Evolutionary conservation across 2,797 vertebrate genomes (phyloP).

Genomic region (Gymnodraco acuticeps): DNA sequence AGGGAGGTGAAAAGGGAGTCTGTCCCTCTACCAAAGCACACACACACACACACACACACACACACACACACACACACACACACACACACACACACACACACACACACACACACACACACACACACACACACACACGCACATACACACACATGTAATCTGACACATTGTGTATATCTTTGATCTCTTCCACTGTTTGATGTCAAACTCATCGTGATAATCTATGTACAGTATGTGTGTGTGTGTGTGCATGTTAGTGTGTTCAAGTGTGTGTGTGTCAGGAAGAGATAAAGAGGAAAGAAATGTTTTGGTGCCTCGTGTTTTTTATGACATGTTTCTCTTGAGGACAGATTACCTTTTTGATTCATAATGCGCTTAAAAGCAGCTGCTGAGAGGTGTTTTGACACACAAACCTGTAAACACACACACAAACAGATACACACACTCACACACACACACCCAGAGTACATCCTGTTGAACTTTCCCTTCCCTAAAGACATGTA

Average conservation of each 20-base stretch:
- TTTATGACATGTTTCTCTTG: constrained; percentile 35
- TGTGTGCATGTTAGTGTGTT: not conserved
- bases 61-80: not conserved
- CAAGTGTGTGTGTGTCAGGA: not conserved
- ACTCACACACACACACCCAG: not conserved
- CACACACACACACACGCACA: constrained; percentile 5
- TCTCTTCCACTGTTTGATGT: constrained; percentile 33
- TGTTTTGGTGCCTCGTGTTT: constrained; percentile 14
- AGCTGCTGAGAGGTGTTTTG: not conserved
- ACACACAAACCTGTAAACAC: not conserved
- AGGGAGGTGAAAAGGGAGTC: constrained; percentile 58
- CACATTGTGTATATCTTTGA: constrained; percentile 52
- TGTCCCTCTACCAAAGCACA: constrained; percentile 12
- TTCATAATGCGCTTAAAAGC: constrained; percentile 6
- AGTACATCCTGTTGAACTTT: constrained; percentile 11
- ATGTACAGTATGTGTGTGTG: not conserved
- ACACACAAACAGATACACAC: no score
- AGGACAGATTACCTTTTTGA: constrained; percentile 24
- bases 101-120: not conserved
- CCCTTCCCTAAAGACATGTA: constrained; percentile 21
- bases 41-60: not conserved
- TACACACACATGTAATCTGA: constrained; percentile 24
- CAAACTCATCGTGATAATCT: constrained; percentile 34
- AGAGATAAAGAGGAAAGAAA: not conserved
- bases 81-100: not conserved